phyloP scores from a whole-genome alignment of 2,888 invertebrate species.

The Watsonalla binaria region DNA sequence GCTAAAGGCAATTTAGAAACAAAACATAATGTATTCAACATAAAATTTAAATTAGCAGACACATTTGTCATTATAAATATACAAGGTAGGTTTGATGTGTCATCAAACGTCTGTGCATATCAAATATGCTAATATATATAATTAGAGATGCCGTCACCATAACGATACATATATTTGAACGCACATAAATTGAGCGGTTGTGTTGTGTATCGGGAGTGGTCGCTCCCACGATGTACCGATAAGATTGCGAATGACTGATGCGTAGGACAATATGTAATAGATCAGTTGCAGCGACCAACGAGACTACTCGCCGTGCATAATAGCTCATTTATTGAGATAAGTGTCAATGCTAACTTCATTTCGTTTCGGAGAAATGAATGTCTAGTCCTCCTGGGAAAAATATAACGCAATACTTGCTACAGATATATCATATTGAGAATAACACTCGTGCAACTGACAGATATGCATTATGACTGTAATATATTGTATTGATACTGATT shows the following conservation, averaged over 20 bases:
- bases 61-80: not conserved
- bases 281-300: slow-evolving; percentile 55
- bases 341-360: slow-evolving; percentile 53
- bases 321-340: slow-evolving; percentile 71
- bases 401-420: slow-evolving; percentile 23
- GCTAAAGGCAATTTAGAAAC: not conserved
- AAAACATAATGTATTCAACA: too few relatives aligned
- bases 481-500: not conserved
- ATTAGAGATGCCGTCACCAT: slow-evolving; percentile 23
- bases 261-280: slow-evolving; percentile 72
- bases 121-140: slow-evolving; percentile 27
- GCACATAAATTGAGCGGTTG: slow-evolving; percentile 38
- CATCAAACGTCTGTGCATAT: slow-evolving; percentile 23
- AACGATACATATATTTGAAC: slow-evolving; percentile 8
- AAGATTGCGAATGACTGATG: slow-evolving; percentile 72
- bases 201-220: slow-evolving; percentile 29
- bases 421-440: slow-evolving; percentile 10
- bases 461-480: not conserved
- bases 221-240: slow-evolving; percentile 70
- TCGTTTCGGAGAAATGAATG: slow-evolving; percentile 37
- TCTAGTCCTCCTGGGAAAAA: slow-evolving; percentile 38
- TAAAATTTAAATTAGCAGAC: not conserved
- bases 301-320: slow-evolving; percentile 52
- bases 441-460: slow-evolving; percentile 4
- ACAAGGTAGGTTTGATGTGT: slow-evolving; percentile 20